Conservation (phyloP, 2,113 vertebrate genomes). For the Poecilia latipinna region DNA sequence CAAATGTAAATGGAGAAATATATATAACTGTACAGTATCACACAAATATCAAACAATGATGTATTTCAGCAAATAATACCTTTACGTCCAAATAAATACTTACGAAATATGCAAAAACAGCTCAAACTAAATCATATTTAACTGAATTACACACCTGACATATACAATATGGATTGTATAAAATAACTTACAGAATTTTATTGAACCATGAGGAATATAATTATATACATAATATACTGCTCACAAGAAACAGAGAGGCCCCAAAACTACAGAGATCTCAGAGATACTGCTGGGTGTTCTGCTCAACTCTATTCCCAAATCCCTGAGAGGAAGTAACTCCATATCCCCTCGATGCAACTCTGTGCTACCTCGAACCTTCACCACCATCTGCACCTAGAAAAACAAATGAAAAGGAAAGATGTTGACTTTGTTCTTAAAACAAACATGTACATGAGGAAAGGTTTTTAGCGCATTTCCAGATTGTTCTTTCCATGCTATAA, state of each 20-base stretch:
- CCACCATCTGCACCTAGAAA: constrained; percentile 55
- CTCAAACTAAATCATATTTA: neutral
- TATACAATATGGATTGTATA: neutral
- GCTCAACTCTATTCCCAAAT: constrained; percentile 53
- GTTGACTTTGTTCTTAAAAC: neutral
- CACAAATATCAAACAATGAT: neutral
- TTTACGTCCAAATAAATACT: constrained; percentile 53
- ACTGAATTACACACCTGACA: neutral
- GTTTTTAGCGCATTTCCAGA: neutral
- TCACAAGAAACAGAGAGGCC: constrained; percentile 81
- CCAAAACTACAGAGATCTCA: constrained; percentile 54
- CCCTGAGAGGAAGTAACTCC: constrained; percentile 78
- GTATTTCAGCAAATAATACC: neutral
- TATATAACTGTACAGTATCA: neutral
- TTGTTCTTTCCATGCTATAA: neutral
- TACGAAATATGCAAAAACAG: constrained; percentile 27
- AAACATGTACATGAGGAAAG: neutral
- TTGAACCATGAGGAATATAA: constrained; percentile 4
- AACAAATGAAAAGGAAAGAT: neutral
- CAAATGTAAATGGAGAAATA: neutral
- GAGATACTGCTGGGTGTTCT: neutral
- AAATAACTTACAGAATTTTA: constrained; percentile 33
- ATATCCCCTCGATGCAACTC: constrained; percentile 67
- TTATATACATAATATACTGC: neutral
- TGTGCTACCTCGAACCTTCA: constrained; percentile 58